Conservation (phyloP, 2,888 invertebrate species). For the Aspidiotus rigidus region DNA sequence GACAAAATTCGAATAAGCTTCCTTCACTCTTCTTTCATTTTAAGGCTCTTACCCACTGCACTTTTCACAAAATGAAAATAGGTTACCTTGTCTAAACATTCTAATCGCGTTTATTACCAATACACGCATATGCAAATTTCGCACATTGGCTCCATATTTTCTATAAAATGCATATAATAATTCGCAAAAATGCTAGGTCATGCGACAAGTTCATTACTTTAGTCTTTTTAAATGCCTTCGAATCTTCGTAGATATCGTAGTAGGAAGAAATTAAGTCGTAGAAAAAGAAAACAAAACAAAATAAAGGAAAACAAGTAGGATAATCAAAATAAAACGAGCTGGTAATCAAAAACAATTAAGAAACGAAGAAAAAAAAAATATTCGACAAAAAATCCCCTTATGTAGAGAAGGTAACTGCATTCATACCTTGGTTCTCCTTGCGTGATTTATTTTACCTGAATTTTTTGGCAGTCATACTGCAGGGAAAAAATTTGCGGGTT, state of each 20-base stretch:
- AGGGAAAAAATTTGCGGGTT: neutral
- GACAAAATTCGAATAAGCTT: too few relatives aligned
- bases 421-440: neutral
- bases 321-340: too few relatives aligned
- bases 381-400: neutral
- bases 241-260: slow-evolving; percentile 4
- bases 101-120: too few relatives aligned
- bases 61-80: too few relatives aligned
- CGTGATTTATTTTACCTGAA: neutral
- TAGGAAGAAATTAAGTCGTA: neutral
- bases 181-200: too few relatives aligned
- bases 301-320: neutral
- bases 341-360: neutral
- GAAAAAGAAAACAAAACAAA: neutral
- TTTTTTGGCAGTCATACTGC: neutral
- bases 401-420: neutral
- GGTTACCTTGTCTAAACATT: too few relatives aligned
- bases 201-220: too few relatives aligned
- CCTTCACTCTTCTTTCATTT: too few relatives aligned
- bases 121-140: too few relatives aligned
- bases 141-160: too few relatives aligned
- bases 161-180: too few relatives aligned
- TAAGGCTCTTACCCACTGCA: too few relatives aligned
- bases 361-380: neutral
- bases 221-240: neutral